Evolutionary conservation across 2,888 invertebrate genomes (phyloP).

Genomic region (Folsomia candida): DNA sequence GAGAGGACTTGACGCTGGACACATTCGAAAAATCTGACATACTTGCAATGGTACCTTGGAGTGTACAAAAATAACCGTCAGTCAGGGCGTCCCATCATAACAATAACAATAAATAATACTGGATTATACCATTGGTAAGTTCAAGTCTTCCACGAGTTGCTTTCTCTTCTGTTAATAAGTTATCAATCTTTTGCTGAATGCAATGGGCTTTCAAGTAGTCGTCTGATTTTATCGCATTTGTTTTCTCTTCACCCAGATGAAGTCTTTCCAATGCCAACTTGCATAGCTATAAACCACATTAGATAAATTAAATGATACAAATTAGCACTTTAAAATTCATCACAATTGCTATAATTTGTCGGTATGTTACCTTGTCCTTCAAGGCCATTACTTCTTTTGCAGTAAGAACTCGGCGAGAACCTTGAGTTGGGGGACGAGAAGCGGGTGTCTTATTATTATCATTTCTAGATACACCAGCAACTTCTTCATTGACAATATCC

Average conservation of each 20-base stretch:
- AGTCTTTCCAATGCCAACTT: background rate
- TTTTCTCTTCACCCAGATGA: background rate
- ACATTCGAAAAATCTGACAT: too few relatives aligned
- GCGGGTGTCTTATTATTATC: background rate
- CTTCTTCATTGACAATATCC: background rate
- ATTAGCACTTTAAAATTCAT: too few relatives aligned
- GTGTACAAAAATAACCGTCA: too few relatives aligned
- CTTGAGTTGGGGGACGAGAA: background rate
- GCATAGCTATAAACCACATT: background rate
- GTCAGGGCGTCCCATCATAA: too few relatives aligned
- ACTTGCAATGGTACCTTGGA: too few relatives aligned
- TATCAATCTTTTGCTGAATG: conserved; percentile 10
- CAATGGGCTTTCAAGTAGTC: conserved; percentile 18
- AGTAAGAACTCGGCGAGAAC: background rate
- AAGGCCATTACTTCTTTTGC: background rate
- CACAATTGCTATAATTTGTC: too few relatives aligned
- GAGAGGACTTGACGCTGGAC: too few relatives aligned
- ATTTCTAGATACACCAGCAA: background rate
- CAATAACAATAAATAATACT: too few relatives aligned
- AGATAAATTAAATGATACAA: background rate
- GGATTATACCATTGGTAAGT: background rate
- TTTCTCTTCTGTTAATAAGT: conserved; percentile 10
- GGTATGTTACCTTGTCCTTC: background rate
- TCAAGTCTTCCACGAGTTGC: background rate
- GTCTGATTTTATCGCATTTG: background rate